Evolutionary conservation across 2,888 invertebrate genomes (phyloP).

Genomic region (Lissocephala sabroskyi): DNA sequence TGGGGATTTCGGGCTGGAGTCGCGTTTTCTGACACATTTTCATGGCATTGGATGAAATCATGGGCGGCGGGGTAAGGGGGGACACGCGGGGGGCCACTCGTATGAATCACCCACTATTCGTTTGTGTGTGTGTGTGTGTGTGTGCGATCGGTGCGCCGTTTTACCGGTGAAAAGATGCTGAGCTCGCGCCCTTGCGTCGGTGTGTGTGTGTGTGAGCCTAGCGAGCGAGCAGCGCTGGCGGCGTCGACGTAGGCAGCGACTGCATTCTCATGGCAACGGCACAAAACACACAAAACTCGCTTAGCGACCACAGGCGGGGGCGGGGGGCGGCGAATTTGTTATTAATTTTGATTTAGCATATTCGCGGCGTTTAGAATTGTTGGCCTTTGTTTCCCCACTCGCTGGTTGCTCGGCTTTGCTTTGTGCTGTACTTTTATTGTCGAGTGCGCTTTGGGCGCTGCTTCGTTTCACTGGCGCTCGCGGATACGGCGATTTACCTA

Average conservation of each 20-base stretch:
- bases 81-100: constrained; percentile 6
- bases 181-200: no score
- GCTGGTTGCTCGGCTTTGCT: constrained; percentile 19
- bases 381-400: constrained; percentile 19
- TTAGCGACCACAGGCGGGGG: constrained; percentile 28
- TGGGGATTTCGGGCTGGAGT: constrained; percentile 8
- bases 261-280: constrained; percentile 64
- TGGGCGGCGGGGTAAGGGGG: constrained; percentile 2
- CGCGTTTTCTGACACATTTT: constrained; percentile 43
- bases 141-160: no score
- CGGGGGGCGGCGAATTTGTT: constrained; percentile 9
- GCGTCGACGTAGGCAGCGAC: constrained; percentile 21
- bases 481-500: no score
- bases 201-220: constrained; percentile 8
- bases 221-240: constrained; percentile 20
- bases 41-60: no score
- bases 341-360: background rate
- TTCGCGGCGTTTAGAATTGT: constrained; percentile 10
- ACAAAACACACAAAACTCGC: constrained; percentile 10
- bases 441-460: constrained; percentile 29
- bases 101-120: constrained; percentile 46
- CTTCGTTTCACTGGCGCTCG: constrained; percentile 30
- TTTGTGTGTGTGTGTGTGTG: constrained; percentile 8
- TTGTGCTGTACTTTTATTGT: constrained; percentile 22
- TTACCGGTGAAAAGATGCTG: no score